A percentile compares a stretch with the other conserved stretches of the same genome.
Evolutionary conservation across 2,888 invertebrate species (phyloP).

Genomic region (Zaprionus obscuricornis): DNA sequence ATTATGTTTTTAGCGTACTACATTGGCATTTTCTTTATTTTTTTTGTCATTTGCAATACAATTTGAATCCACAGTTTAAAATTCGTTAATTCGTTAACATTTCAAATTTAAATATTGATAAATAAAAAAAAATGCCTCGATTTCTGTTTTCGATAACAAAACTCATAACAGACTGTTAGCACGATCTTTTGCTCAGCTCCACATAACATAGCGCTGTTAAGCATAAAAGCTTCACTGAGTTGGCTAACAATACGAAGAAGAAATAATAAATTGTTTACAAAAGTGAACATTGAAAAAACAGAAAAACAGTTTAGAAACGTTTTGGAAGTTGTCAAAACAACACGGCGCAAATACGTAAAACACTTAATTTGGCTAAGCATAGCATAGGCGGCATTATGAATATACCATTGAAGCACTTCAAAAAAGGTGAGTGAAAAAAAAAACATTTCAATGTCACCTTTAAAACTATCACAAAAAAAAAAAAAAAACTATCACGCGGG

Average conservation of each 20-base stretch:
- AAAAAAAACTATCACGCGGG: too few species aligned
- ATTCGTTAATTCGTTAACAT: too few species aligned
- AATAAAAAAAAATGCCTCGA: too few species aligned
- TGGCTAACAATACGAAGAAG: too few species aligned
- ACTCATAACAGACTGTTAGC: conserved; percentile 18
- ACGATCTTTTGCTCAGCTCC: background rate
- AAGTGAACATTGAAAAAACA: background rate
- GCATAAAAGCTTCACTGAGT: background rate
- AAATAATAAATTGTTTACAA: conserved; percentile 25
- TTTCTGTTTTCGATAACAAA: too few species aligned
- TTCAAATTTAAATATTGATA: too few species aligned
- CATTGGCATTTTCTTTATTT: too few species aligned
- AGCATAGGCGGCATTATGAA: conserved; percentile 39
- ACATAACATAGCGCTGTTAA: background rate
- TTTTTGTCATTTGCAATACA: background rate
- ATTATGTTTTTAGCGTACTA: conserved; percentile 48
- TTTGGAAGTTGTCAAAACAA: background rate
- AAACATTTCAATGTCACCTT: conserved; percentile 34
- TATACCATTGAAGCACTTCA: conserved; percentile 63
- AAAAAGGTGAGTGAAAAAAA: conserved; percentile 49
- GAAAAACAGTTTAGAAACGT: background rate
- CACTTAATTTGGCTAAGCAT: background rate
- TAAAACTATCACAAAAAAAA: conserved; percentile 2
- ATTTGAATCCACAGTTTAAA: background rate
- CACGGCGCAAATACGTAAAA: background rate